Percentiles rank a stretch among this genome's conserved stretches.
These are phyloP conservation scores for Mesoclemmys tuberculata DNA, from an alignment of 2,113 vertebrate species.

Conservation along the genomic window DNA sequence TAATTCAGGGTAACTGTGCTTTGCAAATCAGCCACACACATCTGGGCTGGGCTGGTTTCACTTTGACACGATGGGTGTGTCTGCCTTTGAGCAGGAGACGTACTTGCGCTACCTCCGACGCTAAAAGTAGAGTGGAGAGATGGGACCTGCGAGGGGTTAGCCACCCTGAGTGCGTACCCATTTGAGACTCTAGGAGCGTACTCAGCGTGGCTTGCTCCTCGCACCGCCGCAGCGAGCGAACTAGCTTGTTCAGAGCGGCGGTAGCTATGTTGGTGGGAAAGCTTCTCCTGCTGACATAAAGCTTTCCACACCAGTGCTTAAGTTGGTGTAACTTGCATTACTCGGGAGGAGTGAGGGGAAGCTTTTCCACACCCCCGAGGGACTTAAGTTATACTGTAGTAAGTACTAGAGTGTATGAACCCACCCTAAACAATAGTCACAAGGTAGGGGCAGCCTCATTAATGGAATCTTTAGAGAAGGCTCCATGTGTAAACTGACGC, in stretches of 20 bases:
- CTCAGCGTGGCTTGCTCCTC: neutral
- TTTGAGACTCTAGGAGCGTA: neutral
- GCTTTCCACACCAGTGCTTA: too few relatives aligned
- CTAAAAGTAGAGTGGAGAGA: neutral
- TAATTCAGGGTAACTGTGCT: neutral
- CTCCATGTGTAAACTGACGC: neutral
- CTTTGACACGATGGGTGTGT: rapidly evolving
- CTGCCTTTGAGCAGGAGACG: neutral
- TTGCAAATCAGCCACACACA: neutral
- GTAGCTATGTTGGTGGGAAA: too few relatives aligned
- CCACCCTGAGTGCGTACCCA: neutral
- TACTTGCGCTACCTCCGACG: neutral
- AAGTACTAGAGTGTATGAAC: too few relatives aligned
- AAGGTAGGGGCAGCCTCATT: neutral
- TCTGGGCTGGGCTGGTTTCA: neutral
- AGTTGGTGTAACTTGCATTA: too few relatives aligned
- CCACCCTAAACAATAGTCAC: rapidly evolving
- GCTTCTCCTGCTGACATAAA: too few relatives aligned
- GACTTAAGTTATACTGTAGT: too few relatives aligned
- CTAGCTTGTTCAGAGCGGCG: neutral
- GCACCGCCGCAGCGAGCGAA: rapidly evolving
- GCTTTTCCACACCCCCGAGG: too few relatives aligned
- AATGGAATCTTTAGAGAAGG: neutral
- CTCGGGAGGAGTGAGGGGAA: too few relatives aligned
- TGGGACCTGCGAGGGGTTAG: neutral